These are phyloP conservation scores for Tokudaia muenninki DNA, from an alignment of 2,797 vertebrate species.

Conservation along the genomic window DNA sequence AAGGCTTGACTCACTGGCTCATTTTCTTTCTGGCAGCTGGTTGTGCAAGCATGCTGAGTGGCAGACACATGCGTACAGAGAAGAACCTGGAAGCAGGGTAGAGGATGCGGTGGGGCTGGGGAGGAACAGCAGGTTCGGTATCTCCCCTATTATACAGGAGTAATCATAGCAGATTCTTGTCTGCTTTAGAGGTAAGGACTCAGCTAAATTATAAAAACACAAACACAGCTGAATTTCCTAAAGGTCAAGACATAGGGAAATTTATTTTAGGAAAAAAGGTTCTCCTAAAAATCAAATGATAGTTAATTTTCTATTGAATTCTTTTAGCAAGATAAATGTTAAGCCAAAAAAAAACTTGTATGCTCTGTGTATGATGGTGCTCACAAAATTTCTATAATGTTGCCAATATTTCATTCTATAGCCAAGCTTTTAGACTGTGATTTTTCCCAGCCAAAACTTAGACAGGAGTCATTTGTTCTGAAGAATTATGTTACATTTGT, in stretches of 20 bases:
- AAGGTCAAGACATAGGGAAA: neutral
- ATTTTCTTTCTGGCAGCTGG: neutral
- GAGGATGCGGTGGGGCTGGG: too few relatives aligned
- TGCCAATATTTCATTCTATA: slow-evolving; percentile 5
- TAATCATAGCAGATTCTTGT: neutral
- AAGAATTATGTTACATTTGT: neutral
- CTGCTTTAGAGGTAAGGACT: neutral
- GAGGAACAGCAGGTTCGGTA: neutral
- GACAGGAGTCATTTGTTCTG: neutral
- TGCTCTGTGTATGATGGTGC: neutral
- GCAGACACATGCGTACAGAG: neutral
- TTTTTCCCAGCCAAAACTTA: slow-evolving; percentile 40
- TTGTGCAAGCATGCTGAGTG: neutral
- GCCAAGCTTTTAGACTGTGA: neutral
- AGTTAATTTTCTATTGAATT: slow-evolving; percentile 30
- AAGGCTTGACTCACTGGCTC: neutral
- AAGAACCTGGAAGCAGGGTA: neutral
- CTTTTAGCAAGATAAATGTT: neutral
- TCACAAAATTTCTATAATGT: neutral
- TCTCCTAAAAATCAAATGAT: slow-evolving; percentile 23
- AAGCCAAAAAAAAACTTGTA: neutral
- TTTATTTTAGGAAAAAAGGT: slow-evolving; percentile 15
- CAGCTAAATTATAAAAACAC: slow-evolving; percentile 12
- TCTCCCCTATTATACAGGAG: neutral
- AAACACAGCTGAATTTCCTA: slow-evolving; percentile 35